Evolutionary conservation across 2,888 invertebrate species (phyloP).

Genomic region (Spisula solida): DNA sequence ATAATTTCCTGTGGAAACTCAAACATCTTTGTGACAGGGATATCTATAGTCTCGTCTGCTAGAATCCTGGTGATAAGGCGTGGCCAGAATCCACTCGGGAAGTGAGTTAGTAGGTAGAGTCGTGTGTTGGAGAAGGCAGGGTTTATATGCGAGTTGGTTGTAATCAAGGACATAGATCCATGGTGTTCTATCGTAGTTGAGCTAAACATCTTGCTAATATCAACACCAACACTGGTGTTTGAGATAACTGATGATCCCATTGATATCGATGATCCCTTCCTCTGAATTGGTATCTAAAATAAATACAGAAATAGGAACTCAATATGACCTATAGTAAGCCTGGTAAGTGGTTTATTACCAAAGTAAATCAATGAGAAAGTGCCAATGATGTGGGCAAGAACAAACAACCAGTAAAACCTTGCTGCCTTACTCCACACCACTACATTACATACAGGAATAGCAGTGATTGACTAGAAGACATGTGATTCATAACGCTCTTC

Average conservation of each 20-base stretch:
- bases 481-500: too few relatives aligned
- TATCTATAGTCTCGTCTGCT: constrained; percentile 91
- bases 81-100: constrained; percentile 99
- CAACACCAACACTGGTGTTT: not conserved
- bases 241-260: not conserved
- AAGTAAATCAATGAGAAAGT: too few relatives aligned
- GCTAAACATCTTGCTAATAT: constrained; percentile 18
- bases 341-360: too few relatives aligned
- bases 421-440: too few relatives aligned
- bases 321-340: too few relatives aligned
- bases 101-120: constrained; percentile 94
- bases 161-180: constrained; percentile 43
- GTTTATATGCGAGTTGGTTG: constrained; percentile 74
- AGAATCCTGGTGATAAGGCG: constrained; percentile 96
- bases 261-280: constrained; percentile 37
- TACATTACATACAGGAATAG: too few relatives aligned
- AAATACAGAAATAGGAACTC: not conserved
- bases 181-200: not conserved
- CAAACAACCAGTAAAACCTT: too few relatives aligned
- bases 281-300: constrained; percentile 59
- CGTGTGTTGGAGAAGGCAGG: constrained; percentile 84
- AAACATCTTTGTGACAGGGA: constrained; percentile 76
- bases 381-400: too few relatives aligned
- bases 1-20: constrained; percentile 73
- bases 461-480: too few relatives aligned